Percentiles rank a stretch among this genome's conserved stretches.
Conservation (phyloP, 2,888 invertebrate genomes). For the Stenoptilia bipunctidactyla region DNA sequence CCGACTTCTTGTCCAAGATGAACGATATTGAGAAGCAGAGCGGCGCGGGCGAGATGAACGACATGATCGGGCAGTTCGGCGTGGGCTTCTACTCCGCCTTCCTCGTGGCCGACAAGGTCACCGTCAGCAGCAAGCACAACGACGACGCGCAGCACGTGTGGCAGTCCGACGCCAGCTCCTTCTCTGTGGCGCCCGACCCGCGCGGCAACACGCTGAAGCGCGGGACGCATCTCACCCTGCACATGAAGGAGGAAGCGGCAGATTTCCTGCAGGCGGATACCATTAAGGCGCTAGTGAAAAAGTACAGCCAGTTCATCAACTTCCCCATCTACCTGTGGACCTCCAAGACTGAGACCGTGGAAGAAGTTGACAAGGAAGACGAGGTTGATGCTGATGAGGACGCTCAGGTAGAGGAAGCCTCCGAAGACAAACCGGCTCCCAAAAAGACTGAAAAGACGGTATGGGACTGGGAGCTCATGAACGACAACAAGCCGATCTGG, state of each 20-base stretch:
- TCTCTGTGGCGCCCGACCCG: constrained; percentile 93
- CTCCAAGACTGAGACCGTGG: constrained; percentile 79
- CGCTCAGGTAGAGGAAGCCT: constrained; percentile 79
- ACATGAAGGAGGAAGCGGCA: constrained; percentile 96
- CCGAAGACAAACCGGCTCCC: constrained; percentile 71
- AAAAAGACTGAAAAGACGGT: constrained; percentile 95
- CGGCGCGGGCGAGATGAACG: constrained; percentile 82
- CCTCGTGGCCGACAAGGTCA: constrained; percentile 95
- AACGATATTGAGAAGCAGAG: constrained; percentile 73
- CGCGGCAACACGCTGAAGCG: constrained; percentile 91
- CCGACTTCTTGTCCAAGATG: constrained; percentile 94
- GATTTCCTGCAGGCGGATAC: constrained; percentile 96
- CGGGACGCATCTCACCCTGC: constrained; percentile 88
- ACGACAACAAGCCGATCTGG: constrained; percentile 99
- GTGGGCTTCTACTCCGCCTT: constrained; percentile 99
- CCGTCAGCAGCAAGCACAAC: constrained; percentile 96
- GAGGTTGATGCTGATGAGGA: constrained; percentile 58
- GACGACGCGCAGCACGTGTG: constrained; percentile 95
- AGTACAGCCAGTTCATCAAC: constrained; percentile 99
- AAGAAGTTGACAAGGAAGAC: constrained; percentile 70
- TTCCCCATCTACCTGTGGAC: constrained; percentile 98
- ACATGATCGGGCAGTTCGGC: constrained; percentile 99
- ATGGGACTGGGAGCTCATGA: constrained; percentile 98
- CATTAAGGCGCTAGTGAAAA: constrained; percentile 90
- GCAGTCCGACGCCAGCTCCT: constrained; percentile 96